Conservation (phyloP, 2,797 vertebrate genomes). For the Ptychadena robeensis region DNA sequence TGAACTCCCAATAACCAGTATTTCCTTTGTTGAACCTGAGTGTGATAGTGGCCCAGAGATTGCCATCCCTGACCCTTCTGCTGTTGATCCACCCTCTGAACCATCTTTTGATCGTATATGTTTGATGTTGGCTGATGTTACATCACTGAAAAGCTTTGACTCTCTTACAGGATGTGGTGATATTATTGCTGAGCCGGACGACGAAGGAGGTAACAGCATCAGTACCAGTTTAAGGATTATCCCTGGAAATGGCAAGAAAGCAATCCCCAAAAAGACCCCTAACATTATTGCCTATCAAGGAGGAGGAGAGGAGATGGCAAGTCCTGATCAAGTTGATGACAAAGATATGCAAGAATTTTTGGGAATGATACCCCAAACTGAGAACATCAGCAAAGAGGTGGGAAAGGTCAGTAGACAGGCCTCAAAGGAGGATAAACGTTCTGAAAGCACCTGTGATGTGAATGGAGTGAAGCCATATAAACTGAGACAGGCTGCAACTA, state of each 20-base stretch:
- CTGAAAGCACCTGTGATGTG: constrained; percentile 39
- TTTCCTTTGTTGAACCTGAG: constrained; percentile 73
- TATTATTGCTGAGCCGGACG: constrained; percentile 96
- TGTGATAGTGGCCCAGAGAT: constrained; percentile 77
- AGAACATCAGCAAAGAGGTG: constrained; percentile 66
- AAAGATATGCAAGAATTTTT: constrained; percentile 93
- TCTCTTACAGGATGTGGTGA: constrained; percentile 98
- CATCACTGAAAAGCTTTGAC: constrained; percentile 99
- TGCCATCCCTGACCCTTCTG: constrained; percentile 84
- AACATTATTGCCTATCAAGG: constrained; percentile 94
- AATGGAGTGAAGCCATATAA: constrained; percentile 78
- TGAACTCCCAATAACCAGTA: constrained; percentile 73
- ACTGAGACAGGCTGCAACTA: constrained; percentile 72
- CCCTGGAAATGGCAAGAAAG: constrained; percentile 79
- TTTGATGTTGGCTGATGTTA: constrained; percentile 96
- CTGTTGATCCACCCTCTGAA: constrained; percentile 90
- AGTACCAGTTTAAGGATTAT: constrained; percentile 71
- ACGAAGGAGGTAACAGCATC: constrained; percentile 83
- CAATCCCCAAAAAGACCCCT: constrained; percentile 78
- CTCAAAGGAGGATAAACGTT: constrained; percentile 65
- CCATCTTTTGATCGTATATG: constrained; percentile 85
- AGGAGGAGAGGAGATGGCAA: constrained; percentile 98
- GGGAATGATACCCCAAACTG: constrained; percentile 90
- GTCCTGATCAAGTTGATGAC: constrained; percentile 92
- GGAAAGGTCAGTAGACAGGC: constrained; percentile 64